Evolutionary conservation across 2,888 invertebrate species (phyloP).

Genomic region (Himalopsyche tibetana): DNA sequence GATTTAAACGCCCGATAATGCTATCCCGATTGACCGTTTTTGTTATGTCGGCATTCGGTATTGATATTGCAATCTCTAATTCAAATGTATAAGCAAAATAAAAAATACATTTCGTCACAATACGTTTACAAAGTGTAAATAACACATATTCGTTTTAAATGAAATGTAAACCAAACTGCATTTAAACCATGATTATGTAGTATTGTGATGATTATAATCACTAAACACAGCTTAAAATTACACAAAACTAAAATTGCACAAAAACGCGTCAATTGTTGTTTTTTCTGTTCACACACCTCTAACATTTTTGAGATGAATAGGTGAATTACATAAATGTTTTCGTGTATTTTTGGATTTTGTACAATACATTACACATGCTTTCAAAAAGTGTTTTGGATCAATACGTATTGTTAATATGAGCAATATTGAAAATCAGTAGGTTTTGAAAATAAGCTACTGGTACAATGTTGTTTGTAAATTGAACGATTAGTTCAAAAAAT

Average conservation of each 20-base stretch:
- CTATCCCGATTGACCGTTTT: no score
- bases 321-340: constrained; percentile 10
- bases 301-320: background rate
- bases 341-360: constrained; percentile 20
- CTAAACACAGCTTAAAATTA: background rate
- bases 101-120: background rate
- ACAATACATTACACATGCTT: constrained; percentile 13
- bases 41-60: no score
- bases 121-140: background rate
- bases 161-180: constrained; percentile 60
- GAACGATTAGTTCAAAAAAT: background rate
- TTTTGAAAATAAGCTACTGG: background rate
- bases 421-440: background rate
- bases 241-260: constrained; percentile 46
- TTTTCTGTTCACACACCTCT: background rate
- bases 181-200: background rate
- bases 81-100: no score
- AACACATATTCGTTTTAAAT: constrained; percentile 59
- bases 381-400: background rate
- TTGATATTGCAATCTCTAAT: no score
- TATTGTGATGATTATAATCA: constrained; percentile 12
- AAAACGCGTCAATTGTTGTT: constrained; percentile 15
- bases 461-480: constrained; percentile 17
- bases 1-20: no score
- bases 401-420: background rate